A percentile compares a stretch with the other conserved stretches of the same genome.
These are phyloP conservation scores for Delphinapterus leucas DNA, from an alignment of 2,113 vertebrate genomes.

Conservation along the genomic window DNA sequence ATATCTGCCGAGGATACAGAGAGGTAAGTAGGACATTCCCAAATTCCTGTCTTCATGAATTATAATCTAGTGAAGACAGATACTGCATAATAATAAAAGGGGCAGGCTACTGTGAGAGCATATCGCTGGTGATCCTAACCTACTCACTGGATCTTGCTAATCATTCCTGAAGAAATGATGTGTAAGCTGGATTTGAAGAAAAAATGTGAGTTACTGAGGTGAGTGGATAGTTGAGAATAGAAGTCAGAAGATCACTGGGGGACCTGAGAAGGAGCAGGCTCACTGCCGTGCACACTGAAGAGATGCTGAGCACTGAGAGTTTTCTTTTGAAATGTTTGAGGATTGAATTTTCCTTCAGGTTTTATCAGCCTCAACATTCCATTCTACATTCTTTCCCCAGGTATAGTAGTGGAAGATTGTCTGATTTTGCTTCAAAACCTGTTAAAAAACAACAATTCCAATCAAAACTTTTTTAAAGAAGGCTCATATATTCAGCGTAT, in stretches of 20 bases:
- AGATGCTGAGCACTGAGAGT: neutral
- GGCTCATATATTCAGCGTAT: conserved; percentile 98
- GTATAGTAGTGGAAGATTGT: conserved; percentile 98
- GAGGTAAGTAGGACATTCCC: neutral
- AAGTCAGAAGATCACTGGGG: neutral
- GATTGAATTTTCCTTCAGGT: conserved; percentile 14
- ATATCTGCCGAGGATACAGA: neutral
- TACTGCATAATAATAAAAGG: neutral
- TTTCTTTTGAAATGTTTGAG: neutral
- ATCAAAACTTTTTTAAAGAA: conserved; percentile 99
- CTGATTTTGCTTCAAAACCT: conserved; percentile 94
- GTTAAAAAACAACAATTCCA: conserved; percentile 98
- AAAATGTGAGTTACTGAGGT: neutral
- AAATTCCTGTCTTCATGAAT: neutral
- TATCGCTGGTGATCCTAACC: neutral
- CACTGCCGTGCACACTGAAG: neutral
- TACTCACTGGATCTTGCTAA: neutral
- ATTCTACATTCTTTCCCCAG: conserved; percentile 78
- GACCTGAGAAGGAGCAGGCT: neutral
- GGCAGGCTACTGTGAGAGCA: neutral
- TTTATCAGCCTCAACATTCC: neutral
- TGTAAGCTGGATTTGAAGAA: neutral
- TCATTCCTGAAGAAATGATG: neutral
- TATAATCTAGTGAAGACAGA: neutral
- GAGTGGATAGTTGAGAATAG: neutral